Conservation (phyloP, 1,140 invertebrate genomes). For the Hyphantria cunea region DNA sequence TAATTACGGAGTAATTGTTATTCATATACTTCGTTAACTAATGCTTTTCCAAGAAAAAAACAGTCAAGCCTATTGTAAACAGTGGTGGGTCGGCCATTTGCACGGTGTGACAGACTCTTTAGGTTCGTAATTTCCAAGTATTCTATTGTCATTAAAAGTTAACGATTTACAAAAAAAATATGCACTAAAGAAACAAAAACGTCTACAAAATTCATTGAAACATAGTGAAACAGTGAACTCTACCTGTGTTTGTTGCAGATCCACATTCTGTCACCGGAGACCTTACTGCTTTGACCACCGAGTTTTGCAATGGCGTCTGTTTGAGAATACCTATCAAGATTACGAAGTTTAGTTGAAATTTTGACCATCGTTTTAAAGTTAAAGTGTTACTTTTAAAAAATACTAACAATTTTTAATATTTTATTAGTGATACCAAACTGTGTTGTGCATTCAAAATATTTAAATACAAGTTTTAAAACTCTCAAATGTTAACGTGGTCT, state of each 20-base stretch:
- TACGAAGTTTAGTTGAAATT: conserved; percentile 55
- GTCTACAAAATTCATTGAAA: conserved; percentile 53
- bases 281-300: conserved; percentile 73
- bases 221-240: conserved; percentile 67
- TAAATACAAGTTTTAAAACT: conserved; percentile 61
- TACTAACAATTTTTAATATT: conserved; percentile 53
- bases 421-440: conserved; percentile 47
- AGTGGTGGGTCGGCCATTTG: conserved; percentile 82
- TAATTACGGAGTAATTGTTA: conserved; percentile 46
- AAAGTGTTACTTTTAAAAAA: conserved; percentile 43
- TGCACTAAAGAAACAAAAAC: conserved; percentile 58
- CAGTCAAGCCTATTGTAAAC: conserved; percentile 70
- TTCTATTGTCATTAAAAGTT: conserved; percentile 54
- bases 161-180: conserved; percentile 65
- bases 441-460: conserved; percentile 50
- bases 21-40: conserved; percentile 39
- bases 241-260: conserved; percentile 80
- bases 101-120: conserved; percentile 76
- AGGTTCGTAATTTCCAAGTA: conserved; percentile 74
- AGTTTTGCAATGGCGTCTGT: conserved; percentile 79
- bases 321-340: conserved; percentile 65
- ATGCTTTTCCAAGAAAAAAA: conserved; percentile 44
- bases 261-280: conserved; percentile 76
- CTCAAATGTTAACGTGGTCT: conserved; percentile 78
- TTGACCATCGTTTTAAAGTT: conserved; percentile 42